Conservation (phyloP, 2,888 invertebrate genomes). For the Diachrysia chrysitis region DNA sequence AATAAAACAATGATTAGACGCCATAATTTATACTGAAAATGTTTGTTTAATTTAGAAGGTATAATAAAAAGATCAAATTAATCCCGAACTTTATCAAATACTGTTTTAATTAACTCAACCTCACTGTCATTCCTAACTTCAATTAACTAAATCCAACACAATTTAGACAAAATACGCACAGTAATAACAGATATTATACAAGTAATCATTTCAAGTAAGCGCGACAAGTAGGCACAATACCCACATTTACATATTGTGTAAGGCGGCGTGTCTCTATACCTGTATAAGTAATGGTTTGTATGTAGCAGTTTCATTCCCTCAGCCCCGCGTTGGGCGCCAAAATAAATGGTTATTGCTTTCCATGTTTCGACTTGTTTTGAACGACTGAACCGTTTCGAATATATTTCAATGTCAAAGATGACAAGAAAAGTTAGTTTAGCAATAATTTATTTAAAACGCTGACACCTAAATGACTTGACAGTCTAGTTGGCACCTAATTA, state of each 20-base stretch:
- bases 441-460: conserved; percentile 33
- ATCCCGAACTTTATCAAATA: conserved; percentile 6
- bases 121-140: conserved; percentile 10
- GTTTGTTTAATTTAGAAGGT: not conserved
- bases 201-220: conserved; percentile 47
- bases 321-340: conserved; percentile 69
- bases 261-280: conserved; percentile 32
- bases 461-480: conserved; percentile 25
- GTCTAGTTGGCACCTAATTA: conserved; percentile 29
- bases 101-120: conserved; percentile 12
- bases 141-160: conserved; percentile 25
- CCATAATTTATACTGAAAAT: not conserved
- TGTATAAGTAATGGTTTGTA: conserved; percentile 38
- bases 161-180: conserved; percentile 19
- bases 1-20: conserved; percentile 3
- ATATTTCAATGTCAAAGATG: conserved; percentile 52
- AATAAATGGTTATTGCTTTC: conserved; percentile 63
- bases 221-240: conserved; percentile 34
- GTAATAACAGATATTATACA: conserved; percentile 46
- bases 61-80: conserved; percentile 8
- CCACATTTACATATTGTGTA: conserved; percentile 46
- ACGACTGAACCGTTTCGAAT: conserved; percentile 48
- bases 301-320: conserved; percentile 63
- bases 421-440: conserved; percentile 34
- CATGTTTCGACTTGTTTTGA: conserved; percentile 57